Evolutionary conservation across 2,888 invertebrate genomes (phyloP), one percentile per base, ranked within the genome.

Genomic region (Drosophila helvetica): DNA sequence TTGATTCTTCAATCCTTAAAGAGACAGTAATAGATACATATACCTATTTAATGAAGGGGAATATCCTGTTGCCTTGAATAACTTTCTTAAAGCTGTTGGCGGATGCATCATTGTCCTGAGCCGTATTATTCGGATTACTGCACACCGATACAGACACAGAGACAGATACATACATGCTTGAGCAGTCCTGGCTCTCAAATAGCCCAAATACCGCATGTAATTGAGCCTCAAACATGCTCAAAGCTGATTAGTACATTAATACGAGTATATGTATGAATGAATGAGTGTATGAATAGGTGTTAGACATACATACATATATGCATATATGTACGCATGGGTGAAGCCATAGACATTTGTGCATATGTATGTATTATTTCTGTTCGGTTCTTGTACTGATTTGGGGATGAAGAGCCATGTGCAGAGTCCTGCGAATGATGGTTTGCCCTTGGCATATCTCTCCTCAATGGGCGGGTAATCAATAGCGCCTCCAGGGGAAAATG

Each of bases 221-320:
- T 87, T 77, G 81, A 84, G 79, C 75, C 66, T 69, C 75, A 78
- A 38, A 74, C 85, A 81, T 81, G 77, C 79, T 66, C 68, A 81
- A 81, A 75, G 75, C 78, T 82, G 82, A 82, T 85, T 79, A 85
- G 78, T 77, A 76, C 53, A 33, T 65, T 63, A 51, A 43, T 52
- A 9, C 63, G 43, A 61, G 17, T 66, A 19, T 71, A 58, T 75
- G 60, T 54, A 46, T 65, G 60, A 61, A 73, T 75, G 67, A 12
- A 12, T 33, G 33, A 3, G 3, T 33, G 33, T 6, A 38, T 38
- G 15, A 38, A 15, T 5, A 15, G 15, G 38, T 38, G 38, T 38
- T 38, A 6, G 6, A 25, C 25, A 25, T 7, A 25, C n/a, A n/a
- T n/a, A n/a, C n/a, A n/a, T n/a, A n/a, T n/a, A n/a, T n/a, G n/a